Conservation (phyloP, 23 tunicate species). For the Botrylloides violaceus region DNA sequence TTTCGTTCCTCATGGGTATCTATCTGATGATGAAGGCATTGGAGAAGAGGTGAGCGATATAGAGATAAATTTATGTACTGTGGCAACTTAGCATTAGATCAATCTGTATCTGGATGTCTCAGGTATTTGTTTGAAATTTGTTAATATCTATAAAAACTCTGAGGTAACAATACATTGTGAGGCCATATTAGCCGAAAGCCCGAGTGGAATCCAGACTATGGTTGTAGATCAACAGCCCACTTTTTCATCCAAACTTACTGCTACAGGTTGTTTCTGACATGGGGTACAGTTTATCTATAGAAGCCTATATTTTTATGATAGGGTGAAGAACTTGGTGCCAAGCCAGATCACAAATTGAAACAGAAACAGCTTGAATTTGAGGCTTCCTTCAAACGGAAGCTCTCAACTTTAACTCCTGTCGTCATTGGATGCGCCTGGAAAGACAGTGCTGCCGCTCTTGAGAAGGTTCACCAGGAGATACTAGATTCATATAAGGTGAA, state of each 20-base stretch:
- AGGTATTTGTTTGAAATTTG: too few species aligned
- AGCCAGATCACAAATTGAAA: slow-evolving; percentile 66
- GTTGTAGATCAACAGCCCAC: too few species aligned
- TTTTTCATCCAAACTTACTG: too few species aligned
- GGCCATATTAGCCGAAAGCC: too few species aligned
- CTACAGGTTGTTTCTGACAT: not conserved
- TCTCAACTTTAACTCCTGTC: slow-evolving; percentile 50
- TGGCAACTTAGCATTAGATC: too few species aligned
- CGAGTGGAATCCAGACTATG: too few species aligned
- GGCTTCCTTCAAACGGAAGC: slow-evolving; percentile 68
- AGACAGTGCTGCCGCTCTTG: slow-evolving; percentile 13
- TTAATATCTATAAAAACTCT: too few species aligned
- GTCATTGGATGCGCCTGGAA: slow-evolving; percentile 71
- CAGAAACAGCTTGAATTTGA: slow-evolving; percentile 91
- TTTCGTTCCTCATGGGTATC: slow-evolving; percentile 98
- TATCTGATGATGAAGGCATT: slow-evolving; percentile 93
- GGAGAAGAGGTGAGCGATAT: slow-evolving; percentile 28
- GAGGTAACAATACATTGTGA: too few species aligned
- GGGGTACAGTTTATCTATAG: not conserved
- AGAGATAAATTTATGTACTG: too few species aligned
- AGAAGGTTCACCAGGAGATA: slow-evolving; percentile 16
- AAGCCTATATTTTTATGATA: not conserved
- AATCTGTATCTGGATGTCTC: too few species aligned
- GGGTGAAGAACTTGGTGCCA: slow-evolving; percentile 35
- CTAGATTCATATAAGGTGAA: slow-evolving; percentile 47